Base-by-base conservation (phyloP, 2,888 invertebrate genomes). In the Ptycholaimellus sp. region DNA sequence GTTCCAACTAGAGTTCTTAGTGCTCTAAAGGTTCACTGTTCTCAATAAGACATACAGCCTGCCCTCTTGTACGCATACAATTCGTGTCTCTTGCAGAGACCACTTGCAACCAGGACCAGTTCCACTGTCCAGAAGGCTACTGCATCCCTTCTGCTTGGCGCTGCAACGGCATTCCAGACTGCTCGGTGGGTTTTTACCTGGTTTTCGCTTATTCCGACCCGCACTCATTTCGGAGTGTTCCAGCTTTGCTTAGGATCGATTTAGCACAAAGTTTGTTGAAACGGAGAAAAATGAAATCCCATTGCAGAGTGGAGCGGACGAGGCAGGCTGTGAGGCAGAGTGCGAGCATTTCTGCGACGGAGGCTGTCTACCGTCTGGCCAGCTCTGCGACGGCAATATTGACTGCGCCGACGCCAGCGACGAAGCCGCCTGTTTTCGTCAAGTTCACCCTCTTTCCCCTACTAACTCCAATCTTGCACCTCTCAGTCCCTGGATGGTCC, bases 51-150 rank as follows among this genome's bases (percentile, higher is more conserved):
- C n/a, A n/a, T n/a, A n/a, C n/a, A n/a, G n/a, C n/a, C n/a, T n/a
- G n/a, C n/a, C n/a, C n/a, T n/a, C n/a, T n/a, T n/a, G n/a, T n/a
- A n/a, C n/a, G n/a, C n/a, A n/a, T n/a, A n/a, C n/a, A n/a, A n/a
- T n/a, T n/a, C n/a, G n/a, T n/a, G n/a, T n/a, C n/a, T n/a, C 11
- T 37, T 38, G 29, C 23, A 38, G 39, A 35, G 16, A 7, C 13
- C 21, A 23, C 3, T 3, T 39, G 40, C 28, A 17, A 20, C 17
- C 21, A 11, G 3, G 20, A 34, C 14, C 18, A 41, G 49, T 65
- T 69, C 44, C 61, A 63, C 17, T 72, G 72, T 44, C 60, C 66
- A 1, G 68, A 70, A 48, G 65, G 66, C 28, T 64, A 68, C 50
- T 72, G 72, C 51, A 67, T 72, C 40, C 68, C 69, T 1, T 58